These are phyloP conservation scores for Platichthys stellatus DNA, from an alignment of 2,113 vertebrate genomes.

Conservation along the genomic window DNA sequence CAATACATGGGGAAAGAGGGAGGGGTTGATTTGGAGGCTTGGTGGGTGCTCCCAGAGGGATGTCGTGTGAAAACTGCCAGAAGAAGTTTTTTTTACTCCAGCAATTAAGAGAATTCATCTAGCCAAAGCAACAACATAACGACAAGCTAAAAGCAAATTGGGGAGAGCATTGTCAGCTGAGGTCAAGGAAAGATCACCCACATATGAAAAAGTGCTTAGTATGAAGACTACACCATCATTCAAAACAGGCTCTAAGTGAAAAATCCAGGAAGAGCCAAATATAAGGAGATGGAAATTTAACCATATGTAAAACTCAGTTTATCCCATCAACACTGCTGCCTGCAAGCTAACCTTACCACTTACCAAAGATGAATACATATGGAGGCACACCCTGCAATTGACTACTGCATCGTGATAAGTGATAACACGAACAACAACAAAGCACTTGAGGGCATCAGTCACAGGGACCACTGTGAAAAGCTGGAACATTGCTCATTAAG, in stretches of 20 bases:
- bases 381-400: constrained; percentile 16
- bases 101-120: constrained; percentile 7
- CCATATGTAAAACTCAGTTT: background rate
- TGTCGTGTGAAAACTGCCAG: constrained; percentile 44
- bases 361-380: constrained; percentile 56
- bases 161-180: background rate
- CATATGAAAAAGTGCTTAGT: background rate
- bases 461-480: constrained; percentile 3
- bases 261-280: background rate
- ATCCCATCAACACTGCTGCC: constrained; percentile 79
- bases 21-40: constrained; percentile 4
- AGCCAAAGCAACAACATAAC: constrained; percentile 8
- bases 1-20: constrained; percentile 31
- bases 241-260: background rate
- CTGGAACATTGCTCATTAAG: constrained; percentile 15
- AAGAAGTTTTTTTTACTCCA: constrained; percentile 22
- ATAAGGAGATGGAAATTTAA: background rate
- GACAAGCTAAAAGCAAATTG: background rate
- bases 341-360: constrained; percentile 63
- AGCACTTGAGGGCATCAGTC: constrained; percentile 24
- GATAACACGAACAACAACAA: constrained; percentile 46
- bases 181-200: constrained; percentile 20
- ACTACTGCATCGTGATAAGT: constrained; percentile 2
- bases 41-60: constrained; percentile 8
- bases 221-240: background rate